Evolutionary conservation across 2,113 vertebrate genomes (phyloP).

Genomic region (Clupea harengus): DNA sequence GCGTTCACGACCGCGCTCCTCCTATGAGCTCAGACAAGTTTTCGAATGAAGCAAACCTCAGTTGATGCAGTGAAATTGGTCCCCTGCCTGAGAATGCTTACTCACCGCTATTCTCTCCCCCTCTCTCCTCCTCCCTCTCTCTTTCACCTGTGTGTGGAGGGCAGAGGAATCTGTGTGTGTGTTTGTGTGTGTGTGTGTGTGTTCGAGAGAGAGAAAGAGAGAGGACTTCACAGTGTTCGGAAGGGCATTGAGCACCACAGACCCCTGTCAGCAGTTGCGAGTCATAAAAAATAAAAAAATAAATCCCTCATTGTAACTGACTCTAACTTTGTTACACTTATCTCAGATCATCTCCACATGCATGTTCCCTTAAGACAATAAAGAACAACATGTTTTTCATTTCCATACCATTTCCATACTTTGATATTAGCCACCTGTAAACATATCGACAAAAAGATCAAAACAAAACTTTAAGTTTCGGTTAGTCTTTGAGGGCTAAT

Average conservation of each 20-base stretch:
- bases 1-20: background rate
- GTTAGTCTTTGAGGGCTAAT: no score
- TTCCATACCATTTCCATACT: no score
- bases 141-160: background rate
- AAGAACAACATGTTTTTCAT: no score
- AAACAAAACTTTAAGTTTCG: no score
- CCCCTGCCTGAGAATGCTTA: background rate
- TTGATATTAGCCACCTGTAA: no score
- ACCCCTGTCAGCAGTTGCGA: background rate
- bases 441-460: no score
- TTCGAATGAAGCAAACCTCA: conserved; percentile 10
- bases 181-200: background rate
- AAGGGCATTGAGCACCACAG: background rate
- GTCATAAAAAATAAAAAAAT: background rate
- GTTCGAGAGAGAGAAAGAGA: background rate
- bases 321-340: no score
- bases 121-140: background rate
- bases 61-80: conserved; percentile 7
- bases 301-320: no score
- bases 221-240: background rate
- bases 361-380: no score
- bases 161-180: background rate
- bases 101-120: conserved; percentile 20
- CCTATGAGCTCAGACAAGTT: background rate
- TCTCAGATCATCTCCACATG: no score